Evolutionary conservation across 2,888 invertebrate species (phyloP).

Genomic region (Disparrhopalites patrizii): DNA sequence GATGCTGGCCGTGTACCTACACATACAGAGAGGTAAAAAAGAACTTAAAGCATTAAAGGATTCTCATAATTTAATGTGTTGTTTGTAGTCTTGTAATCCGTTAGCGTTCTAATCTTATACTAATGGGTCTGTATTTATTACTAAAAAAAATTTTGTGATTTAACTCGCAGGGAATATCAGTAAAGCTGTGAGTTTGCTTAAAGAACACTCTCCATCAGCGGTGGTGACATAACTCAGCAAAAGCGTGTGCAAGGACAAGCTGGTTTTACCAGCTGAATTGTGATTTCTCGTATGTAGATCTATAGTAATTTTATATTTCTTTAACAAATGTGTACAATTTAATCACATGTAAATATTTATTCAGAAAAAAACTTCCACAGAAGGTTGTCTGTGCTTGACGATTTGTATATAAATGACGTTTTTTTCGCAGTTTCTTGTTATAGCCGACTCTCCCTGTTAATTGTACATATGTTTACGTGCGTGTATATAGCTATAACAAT

Average conservation of each 20-base stretch:
- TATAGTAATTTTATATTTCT: too few species aligned
- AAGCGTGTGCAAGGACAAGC: not conserved
- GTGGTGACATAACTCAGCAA: not conserved
- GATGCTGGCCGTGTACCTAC: slow-evolving; percentile 63
- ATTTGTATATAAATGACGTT: not conserved
- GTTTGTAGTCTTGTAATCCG: too few species aligned
- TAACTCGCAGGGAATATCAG: not conserved
- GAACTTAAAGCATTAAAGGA: not conserved
- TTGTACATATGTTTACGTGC: not conserved
- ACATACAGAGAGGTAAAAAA: slow-evolving; percentile 60
- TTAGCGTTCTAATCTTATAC: too few species aligned
- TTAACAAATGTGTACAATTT: not conserved
- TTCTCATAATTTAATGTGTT: too few species aligned
- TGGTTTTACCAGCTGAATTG: too few species aligned
- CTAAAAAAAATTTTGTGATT: too few species aligned
- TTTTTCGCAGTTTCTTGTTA: not conserved
- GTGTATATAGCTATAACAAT: not conserved
- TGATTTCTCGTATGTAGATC: too few species aligned
- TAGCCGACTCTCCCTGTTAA: too few species aligned
- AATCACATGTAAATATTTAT: not conserved
- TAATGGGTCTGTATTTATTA: not conserved
- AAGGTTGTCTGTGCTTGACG: not conserved
- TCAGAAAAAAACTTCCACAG: not conserved
- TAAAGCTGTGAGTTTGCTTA: slow-evolving; percentile 37
- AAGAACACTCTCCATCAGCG: slow-evolving; percentile 22